Percentiles rank a stretch among this genome's conserved stretches.
phyloP scores from a whole-genome alignment of 2,797 vertebrate species.

The Eurystomus glaucurus region DNA sequence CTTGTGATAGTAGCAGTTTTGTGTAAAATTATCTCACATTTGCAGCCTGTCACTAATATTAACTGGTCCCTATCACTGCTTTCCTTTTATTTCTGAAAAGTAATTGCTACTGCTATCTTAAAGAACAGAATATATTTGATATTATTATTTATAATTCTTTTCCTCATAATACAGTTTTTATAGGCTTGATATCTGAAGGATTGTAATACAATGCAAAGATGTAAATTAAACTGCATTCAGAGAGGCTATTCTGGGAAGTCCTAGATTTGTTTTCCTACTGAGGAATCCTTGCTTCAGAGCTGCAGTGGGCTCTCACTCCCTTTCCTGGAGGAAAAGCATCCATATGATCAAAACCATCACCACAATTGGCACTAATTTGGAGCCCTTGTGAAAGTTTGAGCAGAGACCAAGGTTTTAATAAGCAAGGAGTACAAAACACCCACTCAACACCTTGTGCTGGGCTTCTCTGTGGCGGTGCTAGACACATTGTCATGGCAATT shows the following conservation, averaged over 20 bases:
- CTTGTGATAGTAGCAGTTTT: neutral
- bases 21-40: conserved; percentile 13
- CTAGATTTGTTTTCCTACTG: neutral
- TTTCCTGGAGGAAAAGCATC: neutral
- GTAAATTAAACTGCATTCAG: neutral
- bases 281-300: neutral
- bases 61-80: neutral
- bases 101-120: neutral
- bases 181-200: neutral
- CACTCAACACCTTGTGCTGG: neutral
- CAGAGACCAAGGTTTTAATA: neutral
- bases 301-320: neutral
- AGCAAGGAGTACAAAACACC: neutral
- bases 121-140: neutral
- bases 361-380: neutral
- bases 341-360: neutral
- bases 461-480: neutral
- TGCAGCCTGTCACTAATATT: neutral
- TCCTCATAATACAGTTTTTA: neutral
- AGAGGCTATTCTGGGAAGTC: neutral
- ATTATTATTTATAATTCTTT: conserved; percentile 1
- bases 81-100: neutral
- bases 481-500: conserved; percentile 29
- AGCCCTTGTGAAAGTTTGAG: neutral
- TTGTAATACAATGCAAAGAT: neutral